Base-by-base conservation (phyloP, 2,888 invertebrate genomes). In the Heliconius sara region DNA sequence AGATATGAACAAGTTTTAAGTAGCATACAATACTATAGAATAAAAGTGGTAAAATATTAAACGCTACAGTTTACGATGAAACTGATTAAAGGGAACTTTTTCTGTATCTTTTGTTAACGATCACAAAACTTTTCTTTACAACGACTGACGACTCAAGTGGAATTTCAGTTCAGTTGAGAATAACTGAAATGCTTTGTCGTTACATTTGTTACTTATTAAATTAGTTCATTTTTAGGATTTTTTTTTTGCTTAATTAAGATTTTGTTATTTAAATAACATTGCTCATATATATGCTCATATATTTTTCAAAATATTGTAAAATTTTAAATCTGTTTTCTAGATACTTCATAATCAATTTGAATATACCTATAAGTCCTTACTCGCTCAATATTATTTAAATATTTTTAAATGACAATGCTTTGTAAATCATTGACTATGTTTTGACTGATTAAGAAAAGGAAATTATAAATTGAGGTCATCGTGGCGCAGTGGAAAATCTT, bases 21-120 rank as follows among this genome's bases (percentile, higher is more conserved):
- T 65, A 25, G 13, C 25, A 13, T 27, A 65, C 16, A 65, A 25
- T 25, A 65, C 27, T 16, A 27, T 65, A 27, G 27, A 65, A 63
- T n/a, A 39, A 34, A 34, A 65, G 27, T 6, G 1, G 27, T 5
- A 25, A 25, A 65, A 68, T 13, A 43, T 68, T 13, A 43, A 68
- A 68, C 13, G 13, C n/a, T 60, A 39, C 22, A 72, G 63, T 43
- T 74, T 65, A 43, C n/a, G 10, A 63, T 63, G 74, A 74, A 63
- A 74, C 63, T 39, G 74, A 65, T 72, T 57, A 72, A 72, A 72
- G 52, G 27, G 27, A 72, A 72, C 30, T 72, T 72, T 72, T n/a
- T 72, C 72, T 27, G 27, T 30, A 57, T 57, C 72, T 72, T 72
- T 57, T 72, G 72, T 72, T 47, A 65, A 13, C 74, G 74, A 74